Conservation (phyloP, 2,113 vertebrate species). For the Tyto alba region DNA sequence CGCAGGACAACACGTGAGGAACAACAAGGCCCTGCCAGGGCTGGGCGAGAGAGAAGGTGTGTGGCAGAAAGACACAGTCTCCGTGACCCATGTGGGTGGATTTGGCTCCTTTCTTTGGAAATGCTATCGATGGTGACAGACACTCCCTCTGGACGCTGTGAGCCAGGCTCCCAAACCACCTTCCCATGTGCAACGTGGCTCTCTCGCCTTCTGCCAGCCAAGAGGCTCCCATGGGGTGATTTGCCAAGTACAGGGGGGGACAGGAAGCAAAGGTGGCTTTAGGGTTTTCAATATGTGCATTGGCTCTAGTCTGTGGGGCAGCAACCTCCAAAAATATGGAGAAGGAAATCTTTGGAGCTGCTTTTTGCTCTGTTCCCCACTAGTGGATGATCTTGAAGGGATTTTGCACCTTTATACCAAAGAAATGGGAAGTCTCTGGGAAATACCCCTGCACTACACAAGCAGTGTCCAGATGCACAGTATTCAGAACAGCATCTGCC, state of each 20-base stretch:
- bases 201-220: background rate
- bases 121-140: background rate
- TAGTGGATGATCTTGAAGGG: background rate
- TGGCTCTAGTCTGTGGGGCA: background rate
- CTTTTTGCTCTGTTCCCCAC: background rate
- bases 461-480: background rate
- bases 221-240: background rate
- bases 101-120: slow-evolving; percentile 57
- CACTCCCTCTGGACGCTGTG: background rate
- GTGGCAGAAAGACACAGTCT: slow-evolving; percentile 8
- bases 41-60: background rate
- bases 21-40: background rate
- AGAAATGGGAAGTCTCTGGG: background rate
- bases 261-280: background rate
- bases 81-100: slow-evolving; percentile 47
- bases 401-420: background rate
- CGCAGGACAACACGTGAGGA: background rate
- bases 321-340: background rate
- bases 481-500: background rate
- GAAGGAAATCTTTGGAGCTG: background rate
- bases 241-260: rapidly evolving
- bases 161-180: background rate
- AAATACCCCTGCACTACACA: background rate
- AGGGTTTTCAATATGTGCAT: background rate
- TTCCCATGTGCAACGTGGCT: background rate